Base-by-base conservation (phyloP, 1,140 invertebrate species). In the Drosophila melanogaster region DNA sequence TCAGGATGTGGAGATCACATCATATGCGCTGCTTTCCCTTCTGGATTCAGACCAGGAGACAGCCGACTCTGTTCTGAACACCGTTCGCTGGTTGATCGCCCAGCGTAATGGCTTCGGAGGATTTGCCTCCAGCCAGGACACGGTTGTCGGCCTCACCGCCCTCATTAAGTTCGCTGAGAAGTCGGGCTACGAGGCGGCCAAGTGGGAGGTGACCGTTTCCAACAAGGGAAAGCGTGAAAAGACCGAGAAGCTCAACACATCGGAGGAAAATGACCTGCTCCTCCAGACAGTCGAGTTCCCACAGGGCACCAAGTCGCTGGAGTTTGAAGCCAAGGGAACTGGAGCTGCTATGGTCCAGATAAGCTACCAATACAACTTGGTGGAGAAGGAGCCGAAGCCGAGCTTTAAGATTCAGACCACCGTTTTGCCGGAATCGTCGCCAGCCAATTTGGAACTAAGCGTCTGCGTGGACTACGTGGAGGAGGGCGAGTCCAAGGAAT, bases 291-390 rank as follows among this genome's bases (percentile, higher is more conserved):
- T 91, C 0, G 90, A 91, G 55, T 91, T 91, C 61, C 90, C 90
- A 0, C 76, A 80, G 19, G 83, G 86, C 51, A 89, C 81, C 46
- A 75, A 80, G 57, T 74, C 77, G 94, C 10, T 94, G 94, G 57
- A 92, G 95, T 64, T 90, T 40, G 94, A 94, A 30, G 96, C 95
- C 0, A 93, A 93, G 49, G 97, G 97, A 33, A 94, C 91, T 43
- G 97, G 97, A 26, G 95, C 97, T 72, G 96, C 95, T 3, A 91
- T 98, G 24, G 93, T 97, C 14, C 96, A 97, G 93, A 94, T 98
- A 0, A 95, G 95, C 14, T 96, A 96, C 77, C 94, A 94, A 54
- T 98, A 97, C 90, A 97, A 97, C 92, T 92, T 97, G 37, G 95
- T 96, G 77, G 95, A 97, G 1, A 96, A 96, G 44, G 96, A 96